Evolutionary conservation across 1,140 invertebrate genomes (phyloP), one percentile per base, ranked within the genome.

Genomic region (Aphaenogaster floridana): DNA sequence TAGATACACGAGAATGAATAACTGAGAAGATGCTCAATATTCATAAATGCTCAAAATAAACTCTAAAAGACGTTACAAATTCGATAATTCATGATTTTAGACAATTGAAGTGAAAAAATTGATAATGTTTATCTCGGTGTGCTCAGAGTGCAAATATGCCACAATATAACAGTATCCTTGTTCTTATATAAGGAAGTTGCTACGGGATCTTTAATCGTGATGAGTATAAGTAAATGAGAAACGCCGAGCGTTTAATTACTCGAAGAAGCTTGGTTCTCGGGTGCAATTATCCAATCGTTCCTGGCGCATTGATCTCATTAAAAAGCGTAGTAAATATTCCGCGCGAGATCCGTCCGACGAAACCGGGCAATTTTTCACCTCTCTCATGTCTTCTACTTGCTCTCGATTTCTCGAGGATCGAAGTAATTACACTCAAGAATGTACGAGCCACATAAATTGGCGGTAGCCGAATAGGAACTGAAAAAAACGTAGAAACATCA

Each of bases 391-490:
- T 78, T 86, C 71, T 77, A 17, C 15, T 28, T 59, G 42, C 76
- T 48, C 39, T 9, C 63, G 45, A 64, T 86, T 86, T 54, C 28
- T 57, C 83, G 69, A 84, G 52, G 66, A 77, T 81, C 86, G 74
- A 81, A 52, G 80, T 86, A 90, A 90, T 90, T 88, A 87, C 91
- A 42, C 42, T 36, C 11, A 77, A 59, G 50, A 90, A 88, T 78
- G 76, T 90, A 90, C 76, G 80, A 76, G 57, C 81, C 89, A 71
- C 89, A 90, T 90, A 90, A 90, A 90, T 90, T 81, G 80, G 52
- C 57, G 13, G 34, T 42, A 59, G 48, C 71, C 76, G 88, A 88
- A 90, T 90, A 87, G 88, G 79, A 90, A 68, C 68, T 61, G 59
- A 77, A 88, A 79, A 28, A 63, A 86, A 90, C 78, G 89, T 74